Percentiles rank a stretch among this genome's conserved stretches.
phyloP scores from a whole-genome alignment of 2,113 vertebrate genomes.

The Noturus placidus region DNA sequence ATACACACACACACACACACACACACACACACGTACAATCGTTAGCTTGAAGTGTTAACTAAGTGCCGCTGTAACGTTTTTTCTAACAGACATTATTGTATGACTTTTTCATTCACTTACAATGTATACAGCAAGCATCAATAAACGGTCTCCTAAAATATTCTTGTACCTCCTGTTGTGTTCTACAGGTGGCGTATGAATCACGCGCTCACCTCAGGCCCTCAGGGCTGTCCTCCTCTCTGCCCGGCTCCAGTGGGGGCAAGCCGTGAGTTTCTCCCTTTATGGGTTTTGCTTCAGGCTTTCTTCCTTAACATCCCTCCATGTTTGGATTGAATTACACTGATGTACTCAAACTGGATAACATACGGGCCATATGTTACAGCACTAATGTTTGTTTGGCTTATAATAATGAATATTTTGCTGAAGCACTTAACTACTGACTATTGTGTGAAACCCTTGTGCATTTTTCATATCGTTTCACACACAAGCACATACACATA shows the following conservation, averaged over 20 bases:
- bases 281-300: conserved; percentile 35
- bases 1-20: background rate
- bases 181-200: conserved; percentile 77
- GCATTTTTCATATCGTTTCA: background rate
- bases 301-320: conserved; percentile 38
- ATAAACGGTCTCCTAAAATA: background rate
- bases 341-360: background rate
- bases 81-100: background rate
- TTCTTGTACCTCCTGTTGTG: background rate
- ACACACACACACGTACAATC: background rate
- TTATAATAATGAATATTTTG: background rate
- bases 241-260: conserved; percentile 77
- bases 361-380: background rate
- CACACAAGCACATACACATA: background rate
- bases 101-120: background rate
- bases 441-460: background rate
- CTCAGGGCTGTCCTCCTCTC: conserved; percentile 75
- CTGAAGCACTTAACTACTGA: background rate
- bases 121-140: background rate
- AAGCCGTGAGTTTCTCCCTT: conserved; percentile 81
- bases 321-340: conserved; percentile 14
- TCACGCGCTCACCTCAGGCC: conserved; percentile 84
- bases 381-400: conserved; percentile 14
- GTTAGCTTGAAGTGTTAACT: background rate
- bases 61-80: background rate